These are phyloP conservation scores for Tretioscincus oriximinensis DNA, from an alignment of 2,113 vertebrate species.

Conservation along the genomic window DNA sequence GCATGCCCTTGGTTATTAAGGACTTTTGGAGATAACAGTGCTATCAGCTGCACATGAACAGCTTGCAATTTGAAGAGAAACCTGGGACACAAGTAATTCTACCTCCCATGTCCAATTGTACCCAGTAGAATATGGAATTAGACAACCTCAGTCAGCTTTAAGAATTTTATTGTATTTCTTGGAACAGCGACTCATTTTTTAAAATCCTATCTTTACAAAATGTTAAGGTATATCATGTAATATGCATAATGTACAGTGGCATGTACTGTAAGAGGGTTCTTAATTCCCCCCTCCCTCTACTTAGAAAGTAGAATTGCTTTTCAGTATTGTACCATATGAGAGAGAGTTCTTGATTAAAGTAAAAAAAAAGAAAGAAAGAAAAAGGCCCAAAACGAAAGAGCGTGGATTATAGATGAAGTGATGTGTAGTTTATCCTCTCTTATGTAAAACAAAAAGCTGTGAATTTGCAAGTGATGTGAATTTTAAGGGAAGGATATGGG, in stretches of 20 bases:
- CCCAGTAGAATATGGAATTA: slow-evolving; percentile 54
- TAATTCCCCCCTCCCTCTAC: neutral
- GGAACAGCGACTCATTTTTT: slow-evolving; percentile 30
- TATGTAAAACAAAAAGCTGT: slow-evolving; percentile 14
- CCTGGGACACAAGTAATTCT: slow-evolving; percentile 54
- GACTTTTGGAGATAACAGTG: slow-evolving; percentile 59
- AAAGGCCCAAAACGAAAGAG: neutral
- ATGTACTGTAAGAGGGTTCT: neutral
- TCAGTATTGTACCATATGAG: slow-evolving; percentile 13
- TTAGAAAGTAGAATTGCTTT: neutral
- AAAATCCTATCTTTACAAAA: slow-evolving; percentile 28
- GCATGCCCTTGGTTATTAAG: slow-evolving; percentile 59
- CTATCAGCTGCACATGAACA: slow-evolving; percentile 67
- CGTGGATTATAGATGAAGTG: neutral
- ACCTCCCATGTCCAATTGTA: slow-evolving; percentile 58
- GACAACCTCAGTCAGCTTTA: slow-evolving; percentile 48
- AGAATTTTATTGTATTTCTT: slow-evolving; percentile 54
- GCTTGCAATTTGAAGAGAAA: slow-evolving; percentile 64
- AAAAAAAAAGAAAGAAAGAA: too few species aligned
- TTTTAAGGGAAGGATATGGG: slow-evolving; percentile 14
- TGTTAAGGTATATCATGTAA: neutral
- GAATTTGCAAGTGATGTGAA: neutral
- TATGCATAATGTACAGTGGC: slow-evolving; percentile 10
- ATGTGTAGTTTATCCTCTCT: neutral
- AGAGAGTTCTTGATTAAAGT: slow-evolving; percentile 5